Conservation (phyloP, 2,113 vertebrate genomes). For the Alouatta palliata region DNA sequence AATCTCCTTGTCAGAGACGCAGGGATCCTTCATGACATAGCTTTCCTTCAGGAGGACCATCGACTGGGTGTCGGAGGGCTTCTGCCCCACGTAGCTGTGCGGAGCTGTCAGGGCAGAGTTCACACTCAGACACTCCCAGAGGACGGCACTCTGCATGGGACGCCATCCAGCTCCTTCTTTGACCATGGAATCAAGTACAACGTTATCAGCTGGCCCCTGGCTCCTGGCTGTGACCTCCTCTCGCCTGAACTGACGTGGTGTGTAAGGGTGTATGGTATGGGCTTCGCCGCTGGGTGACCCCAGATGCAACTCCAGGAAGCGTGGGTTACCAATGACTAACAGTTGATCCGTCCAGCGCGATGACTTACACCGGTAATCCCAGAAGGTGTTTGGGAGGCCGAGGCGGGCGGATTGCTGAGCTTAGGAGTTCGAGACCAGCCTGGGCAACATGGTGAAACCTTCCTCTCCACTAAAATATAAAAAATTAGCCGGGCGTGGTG, state of each 20-base stretch:
- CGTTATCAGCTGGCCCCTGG: too few species aligned
- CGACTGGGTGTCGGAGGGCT: slow-evolving; percentile 87
- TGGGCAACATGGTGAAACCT: too few species aligned
- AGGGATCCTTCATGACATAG: slow-evolving; percentile 91
- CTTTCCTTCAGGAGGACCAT: slow-evolving; percentile 91
- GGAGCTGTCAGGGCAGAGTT: slow-evolving; percentile 83
- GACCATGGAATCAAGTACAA: not conserved
- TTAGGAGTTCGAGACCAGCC: too few species aligned
- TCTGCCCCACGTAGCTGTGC: slow-evolving; percentile 88
- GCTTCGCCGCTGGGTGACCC: not conserved
- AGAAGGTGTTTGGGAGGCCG: too few species aligned
- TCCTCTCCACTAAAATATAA: too few species aligned
- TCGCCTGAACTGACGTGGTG: too few species aligned
- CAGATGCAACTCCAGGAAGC: not conserved
- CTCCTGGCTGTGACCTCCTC: not conserved
- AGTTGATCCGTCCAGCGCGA: accelerated
- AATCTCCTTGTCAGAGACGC: slow-evolving; percentile 89
- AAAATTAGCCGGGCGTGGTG: too few species aligned
- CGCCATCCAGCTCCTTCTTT: slow-evolving; percentile 78
- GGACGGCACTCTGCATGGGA: slow-evolving; percentile 45
- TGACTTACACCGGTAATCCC: not conserved
- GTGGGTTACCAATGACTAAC: not conserved
- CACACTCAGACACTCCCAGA: slow-evolving; percentile 86
- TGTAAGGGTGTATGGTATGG: not conserved
- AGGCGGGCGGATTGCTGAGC: too few species aligned